Percentiles rank a stretch among this genome's conserved stretches.
Conservation (phyloP, 2,113 vertebrate genomes). For the Alosa alosa region DNA sequence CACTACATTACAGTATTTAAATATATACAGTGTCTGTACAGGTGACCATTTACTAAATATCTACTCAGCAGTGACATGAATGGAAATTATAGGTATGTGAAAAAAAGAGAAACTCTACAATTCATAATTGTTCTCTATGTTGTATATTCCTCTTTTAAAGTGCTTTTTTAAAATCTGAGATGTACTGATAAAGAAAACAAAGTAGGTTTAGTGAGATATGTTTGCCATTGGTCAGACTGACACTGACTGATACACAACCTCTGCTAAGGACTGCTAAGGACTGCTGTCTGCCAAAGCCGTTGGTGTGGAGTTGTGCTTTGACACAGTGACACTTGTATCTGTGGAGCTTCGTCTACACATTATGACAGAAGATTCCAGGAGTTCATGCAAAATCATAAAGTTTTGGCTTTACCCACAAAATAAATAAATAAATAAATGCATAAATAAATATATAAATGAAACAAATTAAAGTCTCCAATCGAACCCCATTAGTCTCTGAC, state of each 20-base stretch:
- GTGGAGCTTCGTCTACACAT: not conserved
- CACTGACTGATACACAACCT: not conserved
- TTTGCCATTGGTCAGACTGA: not conserved
- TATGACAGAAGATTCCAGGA: not conserved
- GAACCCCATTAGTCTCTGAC: constrained; percentile 3
- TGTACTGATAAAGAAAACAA: not conserved
- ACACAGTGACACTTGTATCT: not conserved
- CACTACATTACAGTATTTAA: constrained; percentile 82
- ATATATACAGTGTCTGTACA: constrained; percentile 93
- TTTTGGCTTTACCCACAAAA: not conserved
- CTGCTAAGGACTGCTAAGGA: not conserved
- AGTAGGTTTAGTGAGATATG: not conserved
- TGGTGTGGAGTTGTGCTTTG: not conserved
- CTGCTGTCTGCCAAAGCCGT: not conserved
- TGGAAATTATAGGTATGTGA: not conserved
- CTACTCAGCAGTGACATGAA: constrained; percentile 55
- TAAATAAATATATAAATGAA: constrained; percentile 8
- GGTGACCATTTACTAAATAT: constrained; percentile 49
- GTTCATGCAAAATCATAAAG: not conserved
- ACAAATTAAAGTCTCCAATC: not conserved
- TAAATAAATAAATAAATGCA: not conserved
- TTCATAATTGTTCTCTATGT: constrained; percentile 46
- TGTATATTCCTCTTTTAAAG: constrained; percentile 57
- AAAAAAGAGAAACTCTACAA: constrained; percentile 41
- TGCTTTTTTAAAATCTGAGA: constrained; percentile 47